Conservation (phyloP, 1,140 invertebrate genomes). For the Cepaea nemoralis region DNA sequence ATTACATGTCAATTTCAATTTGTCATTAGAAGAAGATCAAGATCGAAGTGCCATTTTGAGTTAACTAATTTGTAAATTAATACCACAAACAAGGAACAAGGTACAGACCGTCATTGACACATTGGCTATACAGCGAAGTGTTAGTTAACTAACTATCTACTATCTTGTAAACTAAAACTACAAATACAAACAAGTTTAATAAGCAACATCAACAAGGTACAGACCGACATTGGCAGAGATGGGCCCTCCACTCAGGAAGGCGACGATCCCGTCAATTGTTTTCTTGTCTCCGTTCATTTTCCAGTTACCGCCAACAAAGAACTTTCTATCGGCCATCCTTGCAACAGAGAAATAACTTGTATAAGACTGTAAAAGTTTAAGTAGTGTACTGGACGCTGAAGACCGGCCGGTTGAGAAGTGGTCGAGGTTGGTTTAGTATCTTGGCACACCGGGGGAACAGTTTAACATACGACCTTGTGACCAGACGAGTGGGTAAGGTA, state of each 20-base stretch:
- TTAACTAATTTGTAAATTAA: too few relatives aligned
- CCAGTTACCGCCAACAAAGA: slow-evolving; percentile 99
- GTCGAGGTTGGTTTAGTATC: too few relatives aligned
- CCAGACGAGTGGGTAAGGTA: too few relatives aligned
- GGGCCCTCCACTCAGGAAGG: slow-evolving; percentile 81
- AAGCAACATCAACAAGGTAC: background rate
- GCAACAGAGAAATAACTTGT: background rate
- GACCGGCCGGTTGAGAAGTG: too few relatives aligned
- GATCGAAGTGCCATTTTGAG: too few relatives aligned
- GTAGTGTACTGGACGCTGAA: background rate
- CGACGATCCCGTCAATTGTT: slow-evolving; percentile 86
- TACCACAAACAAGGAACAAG: too few relatives aligned
- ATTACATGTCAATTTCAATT: too few relatives aligned
- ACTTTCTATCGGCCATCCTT: slow-evolving; percentile 79
- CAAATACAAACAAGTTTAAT: background rate
- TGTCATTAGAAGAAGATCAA: too few relatives aligned
- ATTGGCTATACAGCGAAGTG: background rate
- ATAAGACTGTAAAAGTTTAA: background rate
- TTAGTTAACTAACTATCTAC: background rate
- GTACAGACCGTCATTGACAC: too few relatives aligned
- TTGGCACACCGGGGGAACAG: too few relatives aligned
- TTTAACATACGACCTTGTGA: too few relatives aligned
- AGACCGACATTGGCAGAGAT: slow-evolving; percentile 75
- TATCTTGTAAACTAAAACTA: background rate
- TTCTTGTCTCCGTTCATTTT: slow-evolving; percentile 87